These are phyloP conservation scores for Tanypteryx hageni DNA, from an alignment of 2,888 invertebrate genomes.

Conservation along the genomic window DNA sequence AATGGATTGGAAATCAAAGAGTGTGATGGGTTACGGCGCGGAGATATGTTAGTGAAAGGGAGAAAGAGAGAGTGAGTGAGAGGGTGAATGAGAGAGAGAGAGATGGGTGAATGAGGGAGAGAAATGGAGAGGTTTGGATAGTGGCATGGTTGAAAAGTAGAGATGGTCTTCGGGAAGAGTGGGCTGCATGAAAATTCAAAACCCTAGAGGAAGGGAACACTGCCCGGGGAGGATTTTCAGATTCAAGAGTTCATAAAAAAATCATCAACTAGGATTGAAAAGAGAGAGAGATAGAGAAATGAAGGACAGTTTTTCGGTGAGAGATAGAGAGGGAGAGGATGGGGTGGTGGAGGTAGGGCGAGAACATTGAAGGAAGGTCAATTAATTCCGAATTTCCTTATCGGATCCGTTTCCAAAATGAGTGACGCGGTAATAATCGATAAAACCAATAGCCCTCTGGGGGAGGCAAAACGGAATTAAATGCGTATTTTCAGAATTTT, in stretches of 20 bases:
- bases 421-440: constrained; percentile 13
- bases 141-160: neutral
- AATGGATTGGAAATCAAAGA: too few relatives aligned
- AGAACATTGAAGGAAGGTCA: constrained; percentile 11
- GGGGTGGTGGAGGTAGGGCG: neutral
- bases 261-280: constrained; percentile 28
- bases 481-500: too few relatives aligned
- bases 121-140: neutral
- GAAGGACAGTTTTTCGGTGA: too few relatives aligned
- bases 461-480: too few relatives aligned
- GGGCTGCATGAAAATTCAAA: neutral
- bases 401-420: neutral
- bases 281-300: neutral
- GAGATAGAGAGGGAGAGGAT: neutral
- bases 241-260: constrained; percentile 54
- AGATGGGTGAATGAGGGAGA: too few relatives aligned
- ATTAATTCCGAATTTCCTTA: constrained; percentile 49
- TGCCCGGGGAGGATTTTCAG: constrained; percentile 17
- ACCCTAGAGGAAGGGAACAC: constrained; percentile 31
- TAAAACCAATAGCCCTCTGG: too few relatives aligned
- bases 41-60: too few relatives aligned
- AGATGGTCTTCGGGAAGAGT: neutral
- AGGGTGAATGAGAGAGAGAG: too few relatives aligned
- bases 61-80: too few relatives aligned
- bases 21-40: too few relatives aligned